Evolutionary conservation across 2,113 vertebrate species (phyloP).

Genomic region (Epinephelus lanceolatus): DNA sequence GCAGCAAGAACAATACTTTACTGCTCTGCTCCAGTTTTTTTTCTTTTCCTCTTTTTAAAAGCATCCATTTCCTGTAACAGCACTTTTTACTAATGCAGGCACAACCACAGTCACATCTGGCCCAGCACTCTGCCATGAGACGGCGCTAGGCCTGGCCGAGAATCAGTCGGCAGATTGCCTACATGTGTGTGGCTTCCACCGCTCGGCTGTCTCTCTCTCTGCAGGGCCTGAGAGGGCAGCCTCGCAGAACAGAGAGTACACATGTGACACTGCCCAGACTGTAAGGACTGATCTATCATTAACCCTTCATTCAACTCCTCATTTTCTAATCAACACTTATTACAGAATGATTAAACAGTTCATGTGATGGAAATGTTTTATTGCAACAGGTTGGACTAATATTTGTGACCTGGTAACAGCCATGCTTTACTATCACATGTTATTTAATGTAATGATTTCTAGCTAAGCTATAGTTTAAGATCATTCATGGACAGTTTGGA

Average conservation of each 20-base stretch:
- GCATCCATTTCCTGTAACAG: slow-evolving; percentile 82
- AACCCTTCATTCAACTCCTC: slow-evolving; percentile 29
- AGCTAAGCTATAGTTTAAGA: neutral
- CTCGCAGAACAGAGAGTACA: slow-evolving; percentile 34
- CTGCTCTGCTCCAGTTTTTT: slow-evolving; percentile 47
- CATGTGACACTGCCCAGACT: slow-evolving; percentile 27
- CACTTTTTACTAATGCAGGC: slow-evolving; percentile 77
- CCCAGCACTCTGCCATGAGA: slow-evolving; percentile 79
- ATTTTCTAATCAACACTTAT: neutral
- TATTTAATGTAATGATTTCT: neutral
- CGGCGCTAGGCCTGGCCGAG: slow-evolving; percentile 77
- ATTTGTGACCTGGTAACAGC: neutral
- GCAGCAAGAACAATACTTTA: slow-evolving; percentile 69
- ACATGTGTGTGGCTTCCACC: slow-evolving; percentile 62
- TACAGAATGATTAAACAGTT: neutral
- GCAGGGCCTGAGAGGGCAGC: slow-evolving; percentile 36
- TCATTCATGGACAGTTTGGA: neutral
- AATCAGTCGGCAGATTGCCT: slow-evolving; percentile 76
- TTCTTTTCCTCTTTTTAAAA: slow-evolving; percentile 67
- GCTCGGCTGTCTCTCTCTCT: slow-evolving; percentile 69
- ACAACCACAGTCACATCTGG: slow-evolving; percentile 88
- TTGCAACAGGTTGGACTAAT: slow-evolving; percentile 11
- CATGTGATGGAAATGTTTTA: neutral
- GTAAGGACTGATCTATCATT: slow-evolving; percentile 51
- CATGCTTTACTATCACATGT: neutral